A percentile compares a stretch with the other conserved stretches of the same genome.
phyloP scores from a whole-genome alignment of 2,888 invertebrate genomes.

The Pecten maximus region DNA sequence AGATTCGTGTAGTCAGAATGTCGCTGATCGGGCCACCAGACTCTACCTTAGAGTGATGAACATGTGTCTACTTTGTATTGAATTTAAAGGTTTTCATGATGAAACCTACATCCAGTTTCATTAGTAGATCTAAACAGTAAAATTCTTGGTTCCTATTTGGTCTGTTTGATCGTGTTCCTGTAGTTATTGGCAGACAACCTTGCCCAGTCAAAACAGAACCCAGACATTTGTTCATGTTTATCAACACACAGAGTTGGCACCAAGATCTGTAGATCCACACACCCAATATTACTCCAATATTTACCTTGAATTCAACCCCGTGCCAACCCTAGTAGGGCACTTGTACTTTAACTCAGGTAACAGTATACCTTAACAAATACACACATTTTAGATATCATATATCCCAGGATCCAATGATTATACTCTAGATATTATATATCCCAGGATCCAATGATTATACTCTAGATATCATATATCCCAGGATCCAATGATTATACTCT shows the following conservation, averaged over 20 bases:
- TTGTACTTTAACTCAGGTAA: neutral
- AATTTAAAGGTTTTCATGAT: too few species aligned
- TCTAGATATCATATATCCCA: too few species aligned
- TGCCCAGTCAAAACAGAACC: neutral
- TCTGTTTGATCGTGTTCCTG: neutral
- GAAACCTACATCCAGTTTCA: neutral
- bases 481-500: too few species aligned
- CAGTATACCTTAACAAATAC: too few species aligned
- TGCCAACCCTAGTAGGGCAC: neutral
- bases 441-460: too few species aligned
- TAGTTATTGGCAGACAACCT: neutral
- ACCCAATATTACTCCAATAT: neutral
- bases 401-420: too few species aligned
- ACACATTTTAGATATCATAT: too few species aligned
- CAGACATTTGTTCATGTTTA: constrained; percentile 1
- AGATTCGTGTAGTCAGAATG: too few species aligned
- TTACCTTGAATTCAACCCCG: neutral
- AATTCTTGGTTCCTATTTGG: neutral
- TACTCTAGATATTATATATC: too few species aligned
- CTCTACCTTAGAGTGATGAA: too few species aligned
- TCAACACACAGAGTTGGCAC: neutral
- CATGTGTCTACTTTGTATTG: too few species aligned
- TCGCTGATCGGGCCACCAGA: too few species aligned
- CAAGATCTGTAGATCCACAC: neutral
- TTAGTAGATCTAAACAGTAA: neutral